Evolutionary conservation across 2,888 invertebrate species (phyloP).

Genomic region (Oscheius sp.): DNA sequence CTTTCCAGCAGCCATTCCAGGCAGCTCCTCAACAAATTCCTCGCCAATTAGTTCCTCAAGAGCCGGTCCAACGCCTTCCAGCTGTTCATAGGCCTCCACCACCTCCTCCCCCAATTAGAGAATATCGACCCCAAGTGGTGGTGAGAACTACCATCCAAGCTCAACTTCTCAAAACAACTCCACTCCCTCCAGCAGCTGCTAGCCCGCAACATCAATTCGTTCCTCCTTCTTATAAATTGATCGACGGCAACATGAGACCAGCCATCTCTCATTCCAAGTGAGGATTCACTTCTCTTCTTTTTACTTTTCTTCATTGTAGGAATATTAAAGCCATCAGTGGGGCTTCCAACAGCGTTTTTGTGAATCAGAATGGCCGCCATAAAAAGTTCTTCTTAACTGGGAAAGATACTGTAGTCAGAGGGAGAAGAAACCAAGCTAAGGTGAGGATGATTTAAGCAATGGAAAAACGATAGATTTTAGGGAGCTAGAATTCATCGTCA

Average conservation of each 20-base stretch:
- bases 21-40: not conserved
- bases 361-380: not conserved
- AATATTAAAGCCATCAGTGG: conserved; percentile 1
- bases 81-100: not conserved
- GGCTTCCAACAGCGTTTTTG: not conserved
- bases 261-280: not conserved
- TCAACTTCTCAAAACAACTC: not conserved
- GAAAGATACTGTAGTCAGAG: not conserved
- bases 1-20: not conserved
- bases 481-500: not conserved
- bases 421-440: not conserved
- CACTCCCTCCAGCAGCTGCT: no score
- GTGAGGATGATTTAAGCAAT: not conserved
- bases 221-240: not conserved
- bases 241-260: no score
- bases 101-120: not conserved
- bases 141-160: not conserved
- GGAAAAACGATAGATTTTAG: not conserved
- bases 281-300: not conserved
- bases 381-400: not conserved
- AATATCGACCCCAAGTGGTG: not conserved
- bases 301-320: not conserved
- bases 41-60: not conserved
- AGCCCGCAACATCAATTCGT: not conserved
- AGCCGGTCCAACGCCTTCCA: no score